phyloP scores from a whole-genome alignment of 2,797 vertebrate species.

The Mus minutoides region DNA sequence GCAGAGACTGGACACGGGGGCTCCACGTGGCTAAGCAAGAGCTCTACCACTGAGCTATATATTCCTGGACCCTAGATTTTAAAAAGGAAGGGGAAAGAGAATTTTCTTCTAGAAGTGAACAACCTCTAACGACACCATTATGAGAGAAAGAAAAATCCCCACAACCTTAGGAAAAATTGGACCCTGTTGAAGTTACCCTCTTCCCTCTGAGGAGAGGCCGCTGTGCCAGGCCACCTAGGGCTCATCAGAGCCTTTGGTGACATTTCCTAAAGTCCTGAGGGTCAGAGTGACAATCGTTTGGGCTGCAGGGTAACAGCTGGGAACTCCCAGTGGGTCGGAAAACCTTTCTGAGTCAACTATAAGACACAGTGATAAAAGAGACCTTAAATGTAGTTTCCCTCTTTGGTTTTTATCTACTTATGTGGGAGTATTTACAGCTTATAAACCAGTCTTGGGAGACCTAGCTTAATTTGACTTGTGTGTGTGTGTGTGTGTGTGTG shows the following conservation, averaged over 20 bases:
- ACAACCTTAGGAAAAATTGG: background rate
- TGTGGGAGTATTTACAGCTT: background rate
- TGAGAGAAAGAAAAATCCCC: background rate
- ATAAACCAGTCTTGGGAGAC: background rate
- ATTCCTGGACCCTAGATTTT: background rate
- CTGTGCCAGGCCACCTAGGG: background rate
- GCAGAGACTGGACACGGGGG: background rate
- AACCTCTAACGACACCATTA: background rate
- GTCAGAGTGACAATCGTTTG: background rate
- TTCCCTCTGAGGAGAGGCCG: background rate
- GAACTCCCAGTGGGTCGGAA: background rate
- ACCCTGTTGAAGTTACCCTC: background rate
- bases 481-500: background rate
- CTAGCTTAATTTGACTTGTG: background rate
- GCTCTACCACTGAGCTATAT: background rate
- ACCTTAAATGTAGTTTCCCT: background rate
- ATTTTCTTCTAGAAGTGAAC: background rate
- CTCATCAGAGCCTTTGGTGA: background rate
- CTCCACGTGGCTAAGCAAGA: background rate
- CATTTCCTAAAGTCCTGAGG: background rate
- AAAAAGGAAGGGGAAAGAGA: background rate
- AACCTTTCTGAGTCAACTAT: background rate
- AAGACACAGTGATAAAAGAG: background rate
- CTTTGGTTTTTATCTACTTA: background rate
- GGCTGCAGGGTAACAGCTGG: background rate